These are phyloP conservation scores for Pharmacophagus antenor DNA, from an alignment of 2,888 invertebrate species.

Conservation along the genomic window DNA sequence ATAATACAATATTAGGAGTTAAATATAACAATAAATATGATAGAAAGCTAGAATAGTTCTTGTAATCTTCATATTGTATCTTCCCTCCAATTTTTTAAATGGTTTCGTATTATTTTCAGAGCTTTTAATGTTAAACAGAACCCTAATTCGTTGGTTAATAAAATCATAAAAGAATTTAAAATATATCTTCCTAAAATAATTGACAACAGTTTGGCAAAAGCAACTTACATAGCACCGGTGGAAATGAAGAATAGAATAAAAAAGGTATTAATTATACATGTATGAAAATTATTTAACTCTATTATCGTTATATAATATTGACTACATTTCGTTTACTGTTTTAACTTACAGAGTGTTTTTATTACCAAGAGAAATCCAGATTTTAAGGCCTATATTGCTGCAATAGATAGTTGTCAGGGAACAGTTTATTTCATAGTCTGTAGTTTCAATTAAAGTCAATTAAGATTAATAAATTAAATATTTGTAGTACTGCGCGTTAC, in stretches of 20 bases:
- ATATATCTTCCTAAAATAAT: constrained; percentile 11
- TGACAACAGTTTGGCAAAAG: constrained; percentile 14
- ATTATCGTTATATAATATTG: neutral
- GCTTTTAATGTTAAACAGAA: neutral
- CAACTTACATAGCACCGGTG: neutral
- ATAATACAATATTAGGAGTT: too few species aligned
- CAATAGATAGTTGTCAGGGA: neutral
- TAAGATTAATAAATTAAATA: too few species aligned
- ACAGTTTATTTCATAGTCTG: neutral
- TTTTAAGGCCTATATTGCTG: neutral
- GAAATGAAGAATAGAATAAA: constrained; percentile 17
- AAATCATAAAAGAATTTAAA: constrained; percentile 7
- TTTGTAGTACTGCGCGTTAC: too few species aligned
- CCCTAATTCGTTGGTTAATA: neutral
- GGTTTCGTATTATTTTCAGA: constrained; percentile 11
- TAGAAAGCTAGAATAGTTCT: too few species aligned
- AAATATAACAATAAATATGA: too few species aligned
- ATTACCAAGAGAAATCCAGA: neutral
- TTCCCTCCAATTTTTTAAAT: too few species aligned
- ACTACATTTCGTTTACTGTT: too few species aligned
- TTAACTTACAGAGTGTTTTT: neutral
- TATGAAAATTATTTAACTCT: neutral
- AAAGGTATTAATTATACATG: constrained; percentile 6
- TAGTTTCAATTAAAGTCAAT: too few species aligned
- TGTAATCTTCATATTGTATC: too few species aligned